Evolutionary conservation across 2,797 vertebrate genomes (phyloP), one percentile per base, ranked within the genome.

Genomic region (Urocyon cinereoargenteus): DNA sequence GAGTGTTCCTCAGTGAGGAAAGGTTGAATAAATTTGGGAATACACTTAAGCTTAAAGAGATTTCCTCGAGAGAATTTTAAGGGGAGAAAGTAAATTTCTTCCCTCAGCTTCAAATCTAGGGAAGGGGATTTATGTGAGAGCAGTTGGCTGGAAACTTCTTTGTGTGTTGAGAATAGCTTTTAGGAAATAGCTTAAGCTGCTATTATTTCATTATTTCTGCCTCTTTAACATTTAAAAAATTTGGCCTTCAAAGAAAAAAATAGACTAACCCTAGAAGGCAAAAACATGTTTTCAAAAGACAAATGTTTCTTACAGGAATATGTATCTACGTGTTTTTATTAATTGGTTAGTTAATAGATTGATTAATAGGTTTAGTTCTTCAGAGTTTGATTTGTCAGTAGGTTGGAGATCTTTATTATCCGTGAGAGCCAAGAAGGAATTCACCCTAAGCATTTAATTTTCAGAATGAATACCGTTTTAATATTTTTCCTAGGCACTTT

Each of bases 11-110:
- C 28, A 51, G 14, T 24, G 6, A 36, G 6, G 22, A 64, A 21
- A 61, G 12, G 1, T 12, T 59, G n/a, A 77, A 28, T 78, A 81
- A 94, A 88, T 16, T 62, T 73, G 12, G 3, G 24, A 18, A 4
- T 92, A 34, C 21, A 28, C 0, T 18, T 22, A 78, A 59, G 18
- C 24, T 61, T 49, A 36, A 21, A 59, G 6, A 7, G 9, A 88
- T 90, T 93, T 82, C 36, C 81, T 82, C 13, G 83, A 73, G 15
- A 28, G 28, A 53, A 73, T 73, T 96, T 73, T 57, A 87, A 77
- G 14, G 16, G 1, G 18, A 57, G 70, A 84, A 66, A 85, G 14
- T 9, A 90, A 53, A 28, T 70, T 57, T 85, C 45, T 22, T 93
- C n/a, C 10, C 4, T 89, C 4, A 59, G 14, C 28, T 68, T 96